Evolutionary conservation across 2,797 vertebrate species (phyloP).

Genomic region (Masticophis lateralis): DNA sequence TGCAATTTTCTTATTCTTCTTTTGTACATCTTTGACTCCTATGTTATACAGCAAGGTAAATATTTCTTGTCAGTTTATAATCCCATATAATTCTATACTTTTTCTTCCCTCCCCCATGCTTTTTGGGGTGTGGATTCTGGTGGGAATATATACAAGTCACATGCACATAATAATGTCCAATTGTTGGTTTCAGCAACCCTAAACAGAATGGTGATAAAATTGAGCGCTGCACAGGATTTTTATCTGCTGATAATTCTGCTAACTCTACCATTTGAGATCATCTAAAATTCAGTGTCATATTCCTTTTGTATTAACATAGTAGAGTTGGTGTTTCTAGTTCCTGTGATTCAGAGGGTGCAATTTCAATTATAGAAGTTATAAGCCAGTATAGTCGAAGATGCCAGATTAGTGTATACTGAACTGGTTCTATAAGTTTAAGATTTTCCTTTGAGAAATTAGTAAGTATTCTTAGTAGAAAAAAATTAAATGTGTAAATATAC

Average conservation of each 20-base stretch:
- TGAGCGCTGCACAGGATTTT: neutral
- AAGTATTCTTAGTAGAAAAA: neutral
- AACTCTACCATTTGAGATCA: neutral
- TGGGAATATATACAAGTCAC: neutral
- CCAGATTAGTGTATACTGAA: neutral
- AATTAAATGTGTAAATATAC: neutral
- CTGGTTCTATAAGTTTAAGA: neutral
- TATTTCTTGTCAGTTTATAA: no score
- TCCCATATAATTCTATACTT: neutral
- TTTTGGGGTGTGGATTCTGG: neutral
- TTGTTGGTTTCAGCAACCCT: neutral
- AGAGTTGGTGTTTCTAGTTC: neutral
- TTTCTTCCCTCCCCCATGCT: neutral
- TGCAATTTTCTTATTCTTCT: neutral
- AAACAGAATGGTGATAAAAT: neutral
- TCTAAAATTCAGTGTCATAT: neutral
- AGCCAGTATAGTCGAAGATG: neutral
- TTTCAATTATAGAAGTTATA: neutral
- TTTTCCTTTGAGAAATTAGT: neutral
- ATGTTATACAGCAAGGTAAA: no score
- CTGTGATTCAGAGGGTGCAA: neutral
- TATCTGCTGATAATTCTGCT: neutral
- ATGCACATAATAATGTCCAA: neutral
- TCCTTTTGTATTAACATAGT: neutral
- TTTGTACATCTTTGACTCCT: no score